Conservation (phyloP, 2,888 invertebrate species). For the Mythimna vitellina region DNA sequence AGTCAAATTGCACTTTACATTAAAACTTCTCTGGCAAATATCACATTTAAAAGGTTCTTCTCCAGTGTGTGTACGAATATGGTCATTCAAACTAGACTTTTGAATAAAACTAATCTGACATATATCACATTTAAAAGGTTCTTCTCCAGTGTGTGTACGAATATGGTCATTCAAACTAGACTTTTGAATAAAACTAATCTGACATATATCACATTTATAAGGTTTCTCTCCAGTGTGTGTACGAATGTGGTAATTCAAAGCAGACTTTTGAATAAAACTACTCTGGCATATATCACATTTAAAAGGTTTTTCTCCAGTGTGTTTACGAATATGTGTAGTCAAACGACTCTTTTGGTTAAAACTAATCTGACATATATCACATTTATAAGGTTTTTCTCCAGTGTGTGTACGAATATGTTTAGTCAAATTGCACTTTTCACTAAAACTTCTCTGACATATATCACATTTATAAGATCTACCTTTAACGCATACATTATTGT, state of each 20-base stretch:
- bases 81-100: accelerated
- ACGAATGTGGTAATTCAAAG: too few relatives aligned
- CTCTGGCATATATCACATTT: too few relatives aligned
- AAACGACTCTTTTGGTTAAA: too few relatives aligned
- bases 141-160: neutral
- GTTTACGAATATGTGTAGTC: too few relatives aligned
- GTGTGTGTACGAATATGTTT: neutral
- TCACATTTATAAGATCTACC: neutral
- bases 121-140: neutral
- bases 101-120: neutral
- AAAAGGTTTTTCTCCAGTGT: too few relatives aligned
- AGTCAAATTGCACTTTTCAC: neutral
- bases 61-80: neutral
- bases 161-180: neutral
- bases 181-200: neutral
- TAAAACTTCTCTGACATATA: neutral
- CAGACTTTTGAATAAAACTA: too few relatives aligned
- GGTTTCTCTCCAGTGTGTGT: too few relatives aligned
- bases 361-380: neutral
- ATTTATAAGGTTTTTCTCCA: neutral
- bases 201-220: neutral
- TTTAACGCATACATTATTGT: slow-evolving; percentile 16
- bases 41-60: neutral
- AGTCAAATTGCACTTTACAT: neutral
- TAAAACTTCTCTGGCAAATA: neutral